Evolutionary conservation across 2,888 invertebrate genomes (phyloP).

Genomic region (Cybosia mesomella): DNA sequence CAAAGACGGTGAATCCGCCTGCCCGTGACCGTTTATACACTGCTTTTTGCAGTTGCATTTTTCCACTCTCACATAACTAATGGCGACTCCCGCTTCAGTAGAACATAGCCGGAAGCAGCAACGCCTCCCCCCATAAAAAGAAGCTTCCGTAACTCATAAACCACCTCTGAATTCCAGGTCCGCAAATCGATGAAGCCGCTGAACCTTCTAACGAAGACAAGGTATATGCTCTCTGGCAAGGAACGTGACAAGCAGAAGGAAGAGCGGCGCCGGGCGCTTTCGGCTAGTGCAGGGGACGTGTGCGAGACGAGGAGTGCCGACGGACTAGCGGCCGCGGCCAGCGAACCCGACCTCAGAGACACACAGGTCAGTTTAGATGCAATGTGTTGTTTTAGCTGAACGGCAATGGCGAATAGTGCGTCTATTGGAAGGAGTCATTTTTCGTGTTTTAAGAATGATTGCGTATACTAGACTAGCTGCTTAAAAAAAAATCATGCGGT

Average conservation of each 20-base stretch:
- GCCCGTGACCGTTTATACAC: too few relatives aligned
- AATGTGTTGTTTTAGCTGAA: not conserved
- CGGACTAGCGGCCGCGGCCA: conserved; percentile 84
- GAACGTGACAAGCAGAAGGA: conserved; percentile 57
- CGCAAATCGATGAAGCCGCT: conserved; percentile 76
- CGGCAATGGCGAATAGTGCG: not conserved
- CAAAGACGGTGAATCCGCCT: too few relatives aligned
- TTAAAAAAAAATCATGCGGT: too few relatives aligned
- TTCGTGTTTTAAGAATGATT: too few relatives aligned
- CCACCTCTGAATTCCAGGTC: conserved; percentile 60
- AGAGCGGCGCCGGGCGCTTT: conserved; percentile 64
- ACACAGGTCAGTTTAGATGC: conserved; percentile 73
- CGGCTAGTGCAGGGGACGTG: conserved; percentile 82
- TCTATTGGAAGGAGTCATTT: too few relatives aligned
- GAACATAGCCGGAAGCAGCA: not conserved
- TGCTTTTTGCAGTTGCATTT: too few relatives aligned
- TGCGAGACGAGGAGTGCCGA: conserved; percentile 38
- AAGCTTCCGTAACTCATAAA: not conserved
- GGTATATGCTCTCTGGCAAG: conserved; percentile 69
- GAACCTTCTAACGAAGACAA: conserved; percentile 74
- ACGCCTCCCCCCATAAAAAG: not conserved
- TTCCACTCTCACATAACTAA: not conserved
- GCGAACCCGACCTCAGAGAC: conserved; percentile 89
- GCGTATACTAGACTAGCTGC: too few relatives aligned
- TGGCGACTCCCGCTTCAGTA: not conserved